Evolutionary conservation across 1,140 invertebrate genomes (phyloP).

Genomic region (Idris sp.): DNA sequence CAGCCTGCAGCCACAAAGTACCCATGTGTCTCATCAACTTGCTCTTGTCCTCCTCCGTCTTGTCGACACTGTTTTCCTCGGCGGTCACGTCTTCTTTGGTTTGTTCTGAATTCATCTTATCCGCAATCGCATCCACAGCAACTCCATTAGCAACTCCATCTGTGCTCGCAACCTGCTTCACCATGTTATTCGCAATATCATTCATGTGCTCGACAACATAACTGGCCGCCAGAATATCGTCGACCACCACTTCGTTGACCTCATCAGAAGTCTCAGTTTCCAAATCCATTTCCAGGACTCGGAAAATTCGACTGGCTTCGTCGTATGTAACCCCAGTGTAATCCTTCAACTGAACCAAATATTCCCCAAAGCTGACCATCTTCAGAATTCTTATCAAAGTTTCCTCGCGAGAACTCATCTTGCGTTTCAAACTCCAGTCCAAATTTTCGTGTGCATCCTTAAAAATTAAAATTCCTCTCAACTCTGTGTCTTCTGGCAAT

Average conservation of each 20-base stretch:
- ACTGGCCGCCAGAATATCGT: slow-evolving; percentile 25
- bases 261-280: not conserved
- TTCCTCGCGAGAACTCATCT: slow-evolving; percentile 82
- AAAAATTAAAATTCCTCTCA: slow-evolving; percentile 84
- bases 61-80: slow-evolving; percentile 3
- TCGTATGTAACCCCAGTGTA: slow-evolving; percentile 80
- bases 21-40: slow-evolving; percentile 86
- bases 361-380: slow-evolving; percentile 85
- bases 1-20: slow-evolving; percentile 85
- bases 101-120: slow-evolving; percentile 2
- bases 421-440: slow-evolving; percentile 81
- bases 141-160: slow-evolving; percentile 18
- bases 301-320: slow-evolving; percentile 78
- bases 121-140: not conserved
- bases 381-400: slow-evolving; percentile 83
- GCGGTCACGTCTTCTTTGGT: not conserved
- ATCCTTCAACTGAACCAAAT: slow-evolving; percentile 81
- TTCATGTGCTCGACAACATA: slow-evolving; percentile 44
- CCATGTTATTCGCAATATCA: slow-evolving; percentile 42
- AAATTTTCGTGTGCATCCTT: slow-evolving; percentile 82
- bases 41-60: slow-evolving; percentile 57
- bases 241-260: slow-evolving; percentile 22
- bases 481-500: slow-evolving; percentile 84
- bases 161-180: slow-evolving; percentile 26
- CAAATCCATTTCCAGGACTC: slow-evolving; percentile 60